Conservation (phyloP, 2,888 invertebrate genomes). For the Ellobium chinense region DNA sequence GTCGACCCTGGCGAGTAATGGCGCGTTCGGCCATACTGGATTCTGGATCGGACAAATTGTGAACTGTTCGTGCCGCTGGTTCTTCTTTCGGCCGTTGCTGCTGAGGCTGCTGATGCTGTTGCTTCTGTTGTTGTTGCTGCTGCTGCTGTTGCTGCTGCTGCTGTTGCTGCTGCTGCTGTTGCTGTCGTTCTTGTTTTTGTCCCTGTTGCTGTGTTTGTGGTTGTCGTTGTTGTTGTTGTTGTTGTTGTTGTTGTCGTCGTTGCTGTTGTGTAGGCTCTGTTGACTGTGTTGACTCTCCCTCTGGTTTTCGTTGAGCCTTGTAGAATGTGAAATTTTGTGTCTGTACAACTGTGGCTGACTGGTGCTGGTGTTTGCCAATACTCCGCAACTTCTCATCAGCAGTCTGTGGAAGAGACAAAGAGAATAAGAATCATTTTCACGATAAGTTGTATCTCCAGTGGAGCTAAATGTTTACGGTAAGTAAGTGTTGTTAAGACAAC, state of each 20-base stretch:
- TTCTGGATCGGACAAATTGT: slow-evolving; percentile 2
- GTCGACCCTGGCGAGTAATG: slow-evolving; percentile 55
- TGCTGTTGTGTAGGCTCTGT: background rate
- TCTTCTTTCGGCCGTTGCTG: background rate
- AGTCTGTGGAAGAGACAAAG: slow-evolving; percentile 69
- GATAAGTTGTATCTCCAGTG: no score
- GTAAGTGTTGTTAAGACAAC: no score
- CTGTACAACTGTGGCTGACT: slow-evolving; percentile 36
- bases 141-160: slow-evolving; percentile 22
- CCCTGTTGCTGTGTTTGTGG: no score
- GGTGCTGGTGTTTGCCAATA: slow-evolving; percentile 56
- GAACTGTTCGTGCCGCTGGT: background rate
- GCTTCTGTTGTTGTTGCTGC: slow-evolving; percentile 25
- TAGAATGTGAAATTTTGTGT: slow-evolving; percentile 47
- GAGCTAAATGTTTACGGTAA: no score
- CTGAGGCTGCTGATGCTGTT: background rate
- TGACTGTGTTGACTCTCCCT: slow-evolving; percentile 31
- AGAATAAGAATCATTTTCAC: no score
- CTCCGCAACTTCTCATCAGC: slow-evolving; percentile 72
- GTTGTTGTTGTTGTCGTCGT: background rate
- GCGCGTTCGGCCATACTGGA: slow-evolving; percentile 65
- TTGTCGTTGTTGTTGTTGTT: background rate
- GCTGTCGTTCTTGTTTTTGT: slow-evolving; percentile 34
- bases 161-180: background rate
- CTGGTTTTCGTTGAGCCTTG: slow-evolving; percentile 50